These are phyloP conservation scores for Takifugu bimaculatus DNA, from an alignment of 2,113 vertebrate species.

Conservation along the genomic window DNA sequence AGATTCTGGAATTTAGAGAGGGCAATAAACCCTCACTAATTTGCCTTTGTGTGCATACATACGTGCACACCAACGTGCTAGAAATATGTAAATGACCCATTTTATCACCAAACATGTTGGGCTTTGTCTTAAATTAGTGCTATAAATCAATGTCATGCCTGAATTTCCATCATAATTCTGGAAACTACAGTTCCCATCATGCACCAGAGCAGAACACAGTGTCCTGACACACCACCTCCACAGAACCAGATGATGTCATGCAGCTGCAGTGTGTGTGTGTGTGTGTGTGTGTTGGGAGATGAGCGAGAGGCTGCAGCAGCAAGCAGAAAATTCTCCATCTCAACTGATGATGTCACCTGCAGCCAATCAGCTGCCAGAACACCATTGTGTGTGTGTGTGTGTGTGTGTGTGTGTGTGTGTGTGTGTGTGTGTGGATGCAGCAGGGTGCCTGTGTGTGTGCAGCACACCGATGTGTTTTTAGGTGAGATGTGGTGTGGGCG, in stretches of 20 bases:
- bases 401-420: slow-evolving; percentile 24
- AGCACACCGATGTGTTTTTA: background rate
- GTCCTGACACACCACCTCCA: slow-evolving; percentile 27
- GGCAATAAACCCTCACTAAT: slow-evolving; percentile 52
- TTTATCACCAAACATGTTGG: background rate
- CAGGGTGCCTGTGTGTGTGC: background rate
- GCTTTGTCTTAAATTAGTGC: background rate
- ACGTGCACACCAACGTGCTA: slow-evolving; percentile 13
- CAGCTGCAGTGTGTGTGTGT: slow-evolving; percentile 40
- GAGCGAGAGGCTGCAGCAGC: slow-evolving; percentile 30
- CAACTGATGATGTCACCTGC: slow-evolving; percentile 70
- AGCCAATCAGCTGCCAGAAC: slow-evolving; percentile 67
- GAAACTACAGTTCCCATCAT: slow-evolving; percentile 47
- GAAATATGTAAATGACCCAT: slow-evolving; percentile 3
- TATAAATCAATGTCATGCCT: background rate
- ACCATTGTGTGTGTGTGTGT: slow-evolving; percentile 11
- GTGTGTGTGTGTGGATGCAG: slow-evolving; percentile 14
- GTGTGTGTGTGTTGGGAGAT: slow-evolving; percentile 8
- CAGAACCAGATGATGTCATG: slow-evolving; percentile 69
- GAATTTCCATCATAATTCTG: background rate
- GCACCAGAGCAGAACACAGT: slow-evolving; percentile 40
- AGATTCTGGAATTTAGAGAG: slow-evolving; percentile 68
- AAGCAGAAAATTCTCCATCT: slow-evolving; percentile 54
- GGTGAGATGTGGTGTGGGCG: slow-evolving; percentile 6
- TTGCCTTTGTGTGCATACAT: slow-evolving; percentile 7